Evolutionary conservation across 2,888 invertebrate species (phyloP).

Genomic region (Brenthis ino): DNA sequence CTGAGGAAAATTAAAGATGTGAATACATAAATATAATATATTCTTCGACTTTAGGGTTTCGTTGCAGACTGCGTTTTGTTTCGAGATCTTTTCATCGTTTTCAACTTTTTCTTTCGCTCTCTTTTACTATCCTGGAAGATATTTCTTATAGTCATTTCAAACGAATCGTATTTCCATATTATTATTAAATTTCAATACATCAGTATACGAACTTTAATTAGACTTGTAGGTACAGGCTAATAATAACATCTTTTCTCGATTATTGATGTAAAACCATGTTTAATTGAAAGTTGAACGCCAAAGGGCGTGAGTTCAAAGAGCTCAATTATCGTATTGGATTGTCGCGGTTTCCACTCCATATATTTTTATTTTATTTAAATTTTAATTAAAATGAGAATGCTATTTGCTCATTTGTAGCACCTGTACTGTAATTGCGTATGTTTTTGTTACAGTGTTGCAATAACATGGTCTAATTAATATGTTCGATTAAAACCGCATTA

Average conservation of each 20-base stretch:
- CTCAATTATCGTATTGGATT: conserved; percentile 17
- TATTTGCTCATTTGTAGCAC: conserved; percentile 11
- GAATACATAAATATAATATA: too few relatives aligned
- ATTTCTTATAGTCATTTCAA: too few relatives aligned
- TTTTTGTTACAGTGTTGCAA: conserved; percentile 10
- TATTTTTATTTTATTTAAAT: background rate
- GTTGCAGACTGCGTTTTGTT: too few relatives aligned
- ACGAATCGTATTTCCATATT: background rate
- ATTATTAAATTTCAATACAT: background rate
- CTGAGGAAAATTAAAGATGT: too few relatives aligned
- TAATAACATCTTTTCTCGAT: conserved; percentile 1
- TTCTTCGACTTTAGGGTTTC: too few relatives aligned
- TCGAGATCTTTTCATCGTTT: too few relatives aligned
- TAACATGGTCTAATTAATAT: conserved; percentile 19
- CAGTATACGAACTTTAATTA: background rate
- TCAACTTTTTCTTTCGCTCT: too few relatives aligned
- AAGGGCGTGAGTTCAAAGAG: conserved; percentile 23
- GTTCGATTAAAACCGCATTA: conserved; percentile 13
- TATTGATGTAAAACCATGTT: conserved; percentile 4
- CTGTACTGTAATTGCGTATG: conserved; percentile 8
- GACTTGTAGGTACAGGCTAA: background rate
- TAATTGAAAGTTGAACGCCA: conserved; percentile 22
- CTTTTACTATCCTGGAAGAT: too few relatives aligned
- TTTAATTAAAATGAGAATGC: conserved; percentile 9
- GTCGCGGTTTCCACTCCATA: conserved; percentile 11